Percentiles rank a stretch among this genome's conserved stretches.
phyloP scores from a whole-genome alignment of 2,888 invertebrate species.

The Lymantria monacha region DNA sequence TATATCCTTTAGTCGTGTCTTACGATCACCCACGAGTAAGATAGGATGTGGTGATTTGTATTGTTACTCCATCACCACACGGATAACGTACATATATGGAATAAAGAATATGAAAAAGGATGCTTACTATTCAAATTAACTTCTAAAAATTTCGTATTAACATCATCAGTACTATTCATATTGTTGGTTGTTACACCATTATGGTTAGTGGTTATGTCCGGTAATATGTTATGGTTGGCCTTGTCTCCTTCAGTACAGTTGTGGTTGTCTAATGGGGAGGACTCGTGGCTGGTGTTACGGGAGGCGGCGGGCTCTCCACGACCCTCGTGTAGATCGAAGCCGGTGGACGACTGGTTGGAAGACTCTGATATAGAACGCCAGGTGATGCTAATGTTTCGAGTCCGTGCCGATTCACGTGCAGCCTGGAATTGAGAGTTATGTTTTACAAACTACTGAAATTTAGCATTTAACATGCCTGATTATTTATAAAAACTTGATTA shows the following conservation, averaged over 20 bases:
- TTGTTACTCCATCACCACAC: too few species aligned
- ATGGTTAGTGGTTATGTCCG: conserved; percentile 38
- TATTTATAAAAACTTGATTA: too few species aligned
- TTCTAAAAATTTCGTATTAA: conserved; percentile 64
- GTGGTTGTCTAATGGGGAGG: conserved; percentile 45
- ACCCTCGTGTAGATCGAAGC: conserved; percentile 55
- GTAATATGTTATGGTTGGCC: conserved; percentile 40
- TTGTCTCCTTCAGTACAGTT: conserved; percentile 42
- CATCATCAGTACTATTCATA: conserved; percentile 51
- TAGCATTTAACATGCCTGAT: too few species aligned
- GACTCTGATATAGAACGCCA: conserved; percentile 78
- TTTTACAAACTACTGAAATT: background rate
- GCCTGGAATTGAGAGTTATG: conserved; percentile 37
- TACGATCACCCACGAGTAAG: too few species aligned
- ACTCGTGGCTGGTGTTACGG: conserved; percentile 36
- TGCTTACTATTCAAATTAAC: conserved; percentile 71
- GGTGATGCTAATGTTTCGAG: conserved; percentile 73
- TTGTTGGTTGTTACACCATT: conserved; percentile 40
- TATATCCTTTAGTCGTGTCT: too few species aligned
- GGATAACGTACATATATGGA: too few species aligned
- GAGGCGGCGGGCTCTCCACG: conserved; percentile 36
- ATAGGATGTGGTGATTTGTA: too few species aligned
- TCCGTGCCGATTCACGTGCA: conserved; percentile 55
- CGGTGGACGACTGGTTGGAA: conserved; percentile 71
- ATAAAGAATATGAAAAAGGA: too few species aligned